Base-by-base conservation (phyloP, 2,888 invertebrate species). In the Scelioninae gen. 2 region DNA sequence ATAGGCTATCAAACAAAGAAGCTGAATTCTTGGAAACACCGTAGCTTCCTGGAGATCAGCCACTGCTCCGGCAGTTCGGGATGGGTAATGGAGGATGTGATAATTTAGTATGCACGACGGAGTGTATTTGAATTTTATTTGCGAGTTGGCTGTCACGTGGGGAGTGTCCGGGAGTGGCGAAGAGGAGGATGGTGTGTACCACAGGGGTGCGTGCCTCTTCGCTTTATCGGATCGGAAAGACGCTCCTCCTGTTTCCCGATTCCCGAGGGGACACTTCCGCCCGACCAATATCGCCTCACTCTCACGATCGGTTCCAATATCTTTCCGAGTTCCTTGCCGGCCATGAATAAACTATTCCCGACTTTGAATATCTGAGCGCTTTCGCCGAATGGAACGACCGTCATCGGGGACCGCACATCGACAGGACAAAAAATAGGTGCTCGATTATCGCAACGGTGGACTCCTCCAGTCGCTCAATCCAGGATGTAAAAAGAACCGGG, bases 101-200 rank as follows among this genome's bases (percentile, higher is more conserved):
- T 85, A 85, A 86, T 85, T 85, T 83, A 84, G 85, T 85, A 86
- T 86, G 85, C 85, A 82, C 81, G 83, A 81, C 79, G 79, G 83
- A 85, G 85, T 85, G 85, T 86, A 86, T 86, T 86, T 85, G 86
- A 86, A 86, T 86, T 86, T 86, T 86, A 86, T 86, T 83, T 85
- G 84, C 80, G 81, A 81, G 78, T 77, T 79, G 74, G 80, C 78
- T 81, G 83, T 82, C 81, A 80, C 81, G 81, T 76, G 80, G 78
- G 79, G 79, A 75, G 78, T 79, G 77, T 77, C 76, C 76, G 72
- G 76, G 73, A 74, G 77, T 76, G 75, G 75, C 76, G 71, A 73
- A 61, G 74, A 71, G 70, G 76, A 74, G 75, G 74, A 73, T 22
- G 71, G 69, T 77, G 75, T 77, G 80, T 76, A 78, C 78, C 79